Evolutionary conservation across 2,888 invertebrate genomes (phyloP).

Genomic region (Amblyjoppa fuscipennis): DNA sequence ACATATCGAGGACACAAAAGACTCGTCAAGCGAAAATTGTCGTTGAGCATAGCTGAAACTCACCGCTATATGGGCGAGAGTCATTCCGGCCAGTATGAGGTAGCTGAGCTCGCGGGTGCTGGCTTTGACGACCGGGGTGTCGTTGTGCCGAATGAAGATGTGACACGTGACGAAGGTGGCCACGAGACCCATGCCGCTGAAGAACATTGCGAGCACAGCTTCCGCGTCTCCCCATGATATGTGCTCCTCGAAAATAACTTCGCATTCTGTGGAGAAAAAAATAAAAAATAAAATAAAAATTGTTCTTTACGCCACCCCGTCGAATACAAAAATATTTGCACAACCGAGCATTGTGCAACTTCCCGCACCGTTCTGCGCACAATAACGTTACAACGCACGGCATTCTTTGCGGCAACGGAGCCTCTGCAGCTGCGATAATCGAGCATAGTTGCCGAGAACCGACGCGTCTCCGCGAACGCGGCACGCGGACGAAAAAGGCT

Average conservation of each 20-base stretch:
- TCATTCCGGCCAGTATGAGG: conserved; percentile 88
- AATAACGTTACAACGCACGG: no score
- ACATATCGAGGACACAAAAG: no score
- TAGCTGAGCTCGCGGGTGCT: conserved; percentile 89
- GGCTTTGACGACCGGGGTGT: conserved; percentile 92
- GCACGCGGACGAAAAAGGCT: conserved; percentile 1
- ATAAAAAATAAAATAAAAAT: conserved; percentile 7
- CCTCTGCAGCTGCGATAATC: conserved; percentile 17
- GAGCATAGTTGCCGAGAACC: conserved; percentile 8
- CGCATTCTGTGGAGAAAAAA: conserved; percentile 85
- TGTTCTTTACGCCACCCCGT: conserved; percentile 1
- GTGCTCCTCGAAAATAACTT: conserved; percentile 88
- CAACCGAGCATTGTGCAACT: background rate
- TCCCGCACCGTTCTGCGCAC: no score
- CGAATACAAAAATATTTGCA: background rate
- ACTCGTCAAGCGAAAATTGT: background rate
- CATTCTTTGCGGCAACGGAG: background rate
- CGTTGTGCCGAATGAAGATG: conserved; percentile 89
- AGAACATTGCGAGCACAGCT: conserved; percentile 88
- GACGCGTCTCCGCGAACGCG: background rate
- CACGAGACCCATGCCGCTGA: conserved; percentile 88
- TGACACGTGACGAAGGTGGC: conserved; percentile 88
- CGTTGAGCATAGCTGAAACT: conserved; percentile 51
- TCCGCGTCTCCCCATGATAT: conserved; percentile 88
- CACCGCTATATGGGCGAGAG: conserved; percentile 77